These are phyloP conservation scores for Diarsia brunnea DNA, from an alignment of 2,888 invertebrate genomes.

Conservation along the genomic window DNA sequence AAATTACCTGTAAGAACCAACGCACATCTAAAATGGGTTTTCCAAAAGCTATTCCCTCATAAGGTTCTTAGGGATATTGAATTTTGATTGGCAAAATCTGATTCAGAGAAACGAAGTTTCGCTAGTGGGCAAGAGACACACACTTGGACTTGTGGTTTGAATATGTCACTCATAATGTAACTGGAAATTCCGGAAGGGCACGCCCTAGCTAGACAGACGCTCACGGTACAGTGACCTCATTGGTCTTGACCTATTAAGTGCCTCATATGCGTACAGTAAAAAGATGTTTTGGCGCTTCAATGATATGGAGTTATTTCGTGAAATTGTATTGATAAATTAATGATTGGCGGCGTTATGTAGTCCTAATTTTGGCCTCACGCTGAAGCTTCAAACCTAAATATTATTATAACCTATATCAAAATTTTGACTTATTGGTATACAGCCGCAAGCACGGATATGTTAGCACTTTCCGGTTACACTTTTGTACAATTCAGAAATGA, in stretches of 20 bases:
- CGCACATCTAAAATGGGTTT: not conserved
- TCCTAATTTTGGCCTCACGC: not conserved
- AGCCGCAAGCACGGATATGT: not conserved
- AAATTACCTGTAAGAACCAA: not conserved
- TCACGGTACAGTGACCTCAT: conserved; percentile 35
- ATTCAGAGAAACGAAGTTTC: not conserved
- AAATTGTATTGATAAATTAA: not conserved
- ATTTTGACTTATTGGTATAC: not conserved
- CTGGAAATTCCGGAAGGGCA: conserved; percentile 54
- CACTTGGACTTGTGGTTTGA: conserved; percentile 39
- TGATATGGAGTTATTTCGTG: not conserved
- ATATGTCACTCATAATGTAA: conserved; percentile 12
- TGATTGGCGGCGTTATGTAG: not conserved
- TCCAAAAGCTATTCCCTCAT: too few species aligned
- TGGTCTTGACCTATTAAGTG: conserved; percentile 15
- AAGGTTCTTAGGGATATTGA: not conserved
- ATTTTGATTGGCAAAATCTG: not conserved
- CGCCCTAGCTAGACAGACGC: conserved; percentile 6
- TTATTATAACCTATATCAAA: not conserved
- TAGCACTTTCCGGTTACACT: too few species aligned
- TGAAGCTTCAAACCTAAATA: not conserved
- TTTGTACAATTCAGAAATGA: not conserved
- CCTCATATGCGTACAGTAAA: not conserved
- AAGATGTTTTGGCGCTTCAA: not conserved
- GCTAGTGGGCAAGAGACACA: not conserved